Percentiles rank a stretch among this genome's conserved stretches.
Conservation (phyloP, 2,113 vertebrate genomes). For the Callospermophilus lateralis region DNA sequence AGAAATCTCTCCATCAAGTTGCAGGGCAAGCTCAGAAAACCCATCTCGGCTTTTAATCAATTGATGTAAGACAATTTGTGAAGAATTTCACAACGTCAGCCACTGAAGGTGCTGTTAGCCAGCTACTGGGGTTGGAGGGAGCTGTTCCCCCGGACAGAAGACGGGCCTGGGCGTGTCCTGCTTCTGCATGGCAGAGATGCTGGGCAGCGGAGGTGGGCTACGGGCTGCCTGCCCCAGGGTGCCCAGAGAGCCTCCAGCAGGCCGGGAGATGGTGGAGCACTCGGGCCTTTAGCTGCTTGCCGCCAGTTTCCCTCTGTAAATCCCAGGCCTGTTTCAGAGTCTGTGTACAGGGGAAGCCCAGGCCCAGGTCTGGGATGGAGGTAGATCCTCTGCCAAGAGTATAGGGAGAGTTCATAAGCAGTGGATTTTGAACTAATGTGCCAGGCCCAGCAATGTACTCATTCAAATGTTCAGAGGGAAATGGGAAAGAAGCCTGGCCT, state of each 20-base stretch:
- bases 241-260: fast-evolving
- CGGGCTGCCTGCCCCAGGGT: neutral
- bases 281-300: neutral
- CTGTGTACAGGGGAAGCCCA: neutral
- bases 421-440: fast-evolving
- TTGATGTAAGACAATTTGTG: conserved; percentile 17
- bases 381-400: fast-evolving
- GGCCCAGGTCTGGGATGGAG: fast-evolving
- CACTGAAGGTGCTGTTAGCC: neutral
- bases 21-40: neutral
- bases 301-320: neutral
- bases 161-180: neutral
- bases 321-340: fast-evolving
- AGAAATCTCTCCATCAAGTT: neutral
- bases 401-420: fast-evolving
- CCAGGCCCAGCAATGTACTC: neutral
- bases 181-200: neutral
- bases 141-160: neutral
- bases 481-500: neutral
- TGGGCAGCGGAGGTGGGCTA: neutral
- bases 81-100: conserved; percentile 30
- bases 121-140: neutral
- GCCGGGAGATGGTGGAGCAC: fast-evolving
- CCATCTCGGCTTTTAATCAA: neutral
- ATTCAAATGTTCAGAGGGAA: neutral